Evolutionary conservation across 2,113 vertebrate species (phyloP).

Genomic region (human (Homo sapiens)): DNA sequence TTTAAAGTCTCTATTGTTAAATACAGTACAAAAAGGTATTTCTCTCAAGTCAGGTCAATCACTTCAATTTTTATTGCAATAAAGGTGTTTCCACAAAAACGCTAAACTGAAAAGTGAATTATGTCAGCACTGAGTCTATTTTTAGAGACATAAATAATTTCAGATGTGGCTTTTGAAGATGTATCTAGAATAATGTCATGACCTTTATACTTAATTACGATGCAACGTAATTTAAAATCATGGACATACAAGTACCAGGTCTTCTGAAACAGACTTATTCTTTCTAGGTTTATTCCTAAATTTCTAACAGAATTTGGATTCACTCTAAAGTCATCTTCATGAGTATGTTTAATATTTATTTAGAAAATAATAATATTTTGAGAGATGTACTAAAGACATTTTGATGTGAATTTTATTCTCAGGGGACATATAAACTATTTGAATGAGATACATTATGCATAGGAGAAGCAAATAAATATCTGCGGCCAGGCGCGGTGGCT

Average conservation of each 20-base stretch:
- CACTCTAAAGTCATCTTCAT: background rate
- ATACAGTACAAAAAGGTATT: conserved; percentile 56
- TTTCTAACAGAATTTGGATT: background rate
- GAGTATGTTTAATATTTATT: conserved; percentile 3
- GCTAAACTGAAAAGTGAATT: background rate
- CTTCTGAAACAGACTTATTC: background rate
- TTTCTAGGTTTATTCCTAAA: background rate
- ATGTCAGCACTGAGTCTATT: background rate
- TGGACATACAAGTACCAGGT: background rate
- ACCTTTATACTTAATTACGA: background rate
- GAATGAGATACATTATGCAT: background rate
- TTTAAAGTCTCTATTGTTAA: conserved; percentile 74
- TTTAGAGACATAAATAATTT: conserved; percentile 25
- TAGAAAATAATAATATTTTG: conserved; percentile 7
- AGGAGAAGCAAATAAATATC: background rate
- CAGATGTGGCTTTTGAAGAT: background rate
- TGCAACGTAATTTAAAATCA: conserved; percentile 3
- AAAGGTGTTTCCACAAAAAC: conserved; percentile 42
- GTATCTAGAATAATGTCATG: background rate
- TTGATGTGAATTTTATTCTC: background rate
- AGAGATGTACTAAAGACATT: background rate
- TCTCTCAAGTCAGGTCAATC: conserved; percentile 43
- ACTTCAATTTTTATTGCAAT: conserved; percentile 63
- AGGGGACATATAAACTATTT: background rate
- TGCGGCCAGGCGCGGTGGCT: too few species aligned